These are phyloP conservation scores for Tor tambroides DNA, from an alignment of 2,113 vertebrate genomes.

Conservation along the genomic window DNA sequence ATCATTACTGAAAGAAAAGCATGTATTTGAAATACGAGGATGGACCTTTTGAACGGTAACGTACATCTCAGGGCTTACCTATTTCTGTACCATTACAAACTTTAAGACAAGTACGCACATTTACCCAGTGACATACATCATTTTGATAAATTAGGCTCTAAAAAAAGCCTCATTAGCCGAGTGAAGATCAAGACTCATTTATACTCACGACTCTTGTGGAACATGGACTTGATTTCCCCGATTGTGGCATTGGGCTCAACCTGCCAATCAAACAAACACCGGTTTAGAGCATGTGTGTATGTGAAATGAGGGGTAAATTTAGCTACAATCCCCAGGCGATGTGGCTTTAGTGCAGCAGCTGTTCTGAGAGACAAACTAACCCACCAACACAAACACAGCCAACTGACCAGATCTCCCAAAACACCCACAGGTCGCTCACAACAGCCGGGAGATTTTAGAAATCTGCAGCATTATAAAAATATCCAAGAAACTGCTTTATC, in stretches of 20 bases:
- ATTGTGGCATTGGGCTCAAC: constrained; percentile 93
- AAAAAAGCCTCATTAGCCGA: neutral
- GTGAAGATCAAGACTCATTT: neutral
- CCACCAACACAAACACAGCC: neutral
- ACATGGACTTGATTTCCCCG: constrained; percentile 92
- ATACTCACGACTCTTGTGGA: constrained; percentile 88
- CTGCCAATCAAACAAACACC: constrained; percentile 68
- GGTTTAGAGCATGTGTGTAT: no score
- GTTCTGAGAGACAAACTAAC: constrained; percentile 51
- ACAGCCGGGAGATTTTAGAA: no score
- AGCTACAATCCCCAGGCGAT: constrained; percentile 59
- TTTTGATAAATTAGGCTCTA: no score
- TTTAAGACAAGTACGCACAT: no score
- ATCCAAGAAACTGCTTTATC: no score
- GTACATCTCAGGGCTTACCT: no score
- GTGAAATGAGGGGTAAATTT: constrained; percentile 66
- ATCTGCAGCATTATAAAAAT: neutral
- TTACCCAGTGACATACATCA: no score
- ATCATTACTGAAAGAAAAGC: no score
- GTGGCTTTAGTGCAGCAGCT: constrained; percentile 68
- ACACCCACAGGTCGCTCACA: no score
- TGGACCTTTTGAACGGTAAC: no score
- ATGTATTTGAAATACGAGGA: no score
- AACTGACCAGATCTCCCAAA: neutral
- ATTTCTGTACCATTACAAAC: no score